These are phyloP conservation scores for Aeoliscus strigatus DNA, from an alignment of 2,797 vertebrate genomes.

Conservation along the genomic window DNA sequence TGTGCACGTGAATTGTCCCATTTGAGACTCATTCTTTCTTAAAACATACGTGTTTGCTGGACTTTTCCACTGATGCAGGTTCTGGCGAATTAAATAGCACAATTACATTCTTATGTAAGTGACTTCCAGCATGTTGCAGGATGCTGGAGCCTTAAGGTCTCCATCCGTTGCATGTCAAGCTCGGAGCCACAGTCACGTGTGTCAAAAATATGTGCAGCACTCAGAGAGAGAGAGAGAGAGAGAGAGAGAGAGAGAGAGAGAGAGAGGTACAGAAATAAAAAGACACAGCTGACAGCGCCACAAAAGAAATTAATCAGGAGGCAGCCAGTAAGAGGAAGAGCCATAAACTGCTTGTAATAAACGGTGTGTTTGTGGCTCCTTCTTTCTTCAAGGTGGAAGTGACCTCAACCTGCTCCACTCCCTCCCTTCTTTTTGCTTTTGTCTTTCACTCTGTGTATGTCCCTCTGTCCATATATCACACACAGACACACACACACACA, in stretches of 20 bases:
- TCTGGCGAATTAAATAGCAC: slow-evolving; percentile 33
- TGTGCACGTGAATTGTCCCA: too few relatives aligned
- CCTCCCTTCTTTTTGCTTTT: slow-evolving; percentile 2
- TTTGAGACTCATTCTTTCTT: too few relatives aligned
- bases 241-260: too few relatives aligned
- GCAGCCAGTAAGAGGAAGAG: slow-evolving; percentile 10
- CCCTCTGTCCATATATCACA: slow-evolving; percentile 4
- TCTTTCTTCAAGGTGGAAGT: slow-evolving; percentile 40
- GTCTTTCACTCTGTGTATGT: slow-evolving; percentile 1
- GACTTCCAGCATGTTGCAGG: slow-evolving; percentile 9
- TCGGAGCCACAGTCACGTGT: slow-evolving; percentile 23
- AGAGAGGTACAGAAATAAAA: too few relatives aligned
- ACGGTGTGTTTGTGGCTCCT: slow-evolving; percentile 5
- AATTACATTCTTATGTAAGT: slow-evolving; percentile 25
- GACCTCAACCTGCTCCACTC: slow-evolving; percentile 29
- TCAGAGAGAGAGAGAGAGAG: slow-evolving; percentile 12
- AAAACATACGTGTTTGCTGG: neutral
- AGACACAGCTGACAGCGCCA: slow-evolving; percentile 29
- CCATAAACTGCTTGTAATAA: slow-evolving; percentile 36
- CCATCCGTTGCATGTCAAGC: slow-evolving; percentile 9
- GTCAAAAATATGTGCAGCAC: slow-evolving; percentile 15
- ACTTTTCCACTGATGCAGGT: slow-evolving; percentile 13
- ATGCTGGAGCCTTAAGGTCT: slow-evolving; percentile 19
- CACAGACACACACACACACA: neutral
- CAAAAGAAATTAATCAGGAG: slow-evolving; percentile 42